A percentile compares a stretch with the other conserved stretches of the same genome.
Conservation (phyloP, 2,797 vertebrate genomes). For the Ctenosaura bakeri region DNA sequence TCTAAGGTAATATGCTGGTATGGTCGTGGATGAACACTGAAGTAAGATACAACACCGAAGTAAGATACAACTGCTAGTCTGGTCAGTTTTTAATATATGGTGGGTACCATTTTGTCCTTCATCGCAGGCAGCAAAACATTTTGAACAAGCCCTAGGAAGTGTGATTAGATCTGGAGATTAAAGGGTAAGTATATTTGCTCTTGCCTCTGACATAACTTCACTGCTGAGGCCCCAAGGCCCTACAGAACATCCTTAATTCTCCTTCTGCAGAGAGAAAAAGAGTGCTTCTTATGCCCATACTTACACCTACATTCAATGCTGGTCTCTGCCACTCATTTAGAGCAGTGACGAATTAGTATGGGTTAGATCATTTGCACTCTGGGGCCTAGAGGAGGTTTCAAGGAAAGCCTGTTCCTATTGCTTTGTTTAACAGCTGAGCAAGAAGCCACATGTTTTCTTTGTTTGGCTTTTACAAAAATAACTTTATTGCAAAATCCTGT, state of each 20-base stretch:
- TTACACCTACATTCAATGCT: background rate
- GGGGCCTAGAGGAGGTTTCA: conserved; percentile 15
- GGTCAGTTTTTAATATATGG: no score
- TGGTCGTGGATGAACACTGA: no score
- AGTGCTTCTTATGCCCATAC: background rate
- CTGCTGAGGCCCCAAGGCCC: background rate
- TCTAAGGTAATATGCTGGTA: no score
- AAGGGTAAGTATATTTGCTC: no score
- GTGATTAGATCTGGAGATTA: background rate
- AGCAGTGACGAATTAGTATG: background rate
- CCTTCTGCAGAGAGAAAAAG: background rate
- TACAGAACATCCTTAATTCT: background rate
- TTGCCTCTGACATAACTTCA: background rate
- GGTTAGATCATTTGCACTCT: background rate
- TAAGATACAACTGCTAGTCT: no score
- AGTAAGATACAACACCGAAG: no score
- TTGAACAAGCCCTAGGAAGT: background rate
- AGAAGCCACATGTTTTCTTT: conserved; percentile 56
- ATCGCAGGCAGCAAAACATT: background rate
- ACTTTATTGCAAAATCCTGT: conserved; percentile 70
- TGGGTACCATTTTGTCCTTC: no score
- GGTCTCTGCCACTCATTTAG: background rate
- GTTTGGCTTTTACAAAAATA: conserved; percentile 73
- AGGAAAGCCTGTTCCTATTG: conserved; percentile 61
- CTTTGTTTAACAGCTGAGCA: conserved; percentile 56